These are phyloP conservation scores for Harpegnathos saltator DNA, from an alignment of 1,140 invertebrate genomes.

Conservation along the genomic window DNA sequence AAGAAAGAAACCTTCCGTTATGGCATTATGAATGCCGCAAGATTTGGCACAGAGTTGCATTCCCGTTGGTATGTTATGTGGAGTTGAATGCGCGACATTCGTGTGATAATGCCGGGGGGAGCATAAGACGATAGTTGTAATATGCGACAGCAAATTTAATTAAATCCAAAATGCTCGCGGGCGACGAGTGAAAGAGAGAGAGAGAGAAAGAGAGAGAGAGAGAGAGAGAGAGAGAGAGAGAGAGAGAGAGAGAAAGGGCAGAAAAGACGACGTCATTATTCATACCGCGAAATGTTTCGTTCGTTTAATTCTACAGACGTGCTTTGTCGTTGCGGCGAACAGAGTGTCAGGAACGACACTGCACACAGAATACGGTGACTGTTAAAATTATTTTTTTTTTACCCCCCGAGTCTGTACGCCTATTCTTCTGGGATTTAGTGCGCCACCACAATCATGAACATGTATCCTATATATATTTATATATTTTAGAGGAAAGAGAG, in stretches of 20 bases:
- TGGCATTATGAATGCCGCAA: background rate
- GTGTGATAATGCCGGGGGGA: background rate
- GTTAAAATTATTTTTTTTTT: conserved; percentile 47
- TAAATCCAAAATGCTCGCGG: conserved; percentile 58
- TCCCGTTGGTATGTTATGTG: background rate
- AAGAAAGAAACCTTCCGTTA: background rate
- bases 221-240: too few relatives aligned
- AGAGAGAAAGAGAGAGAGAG: too few relatives aligned
- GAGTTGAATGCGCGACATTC: conserved; percentile 24
- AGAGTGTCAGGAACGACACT: conserved; percentile 16
- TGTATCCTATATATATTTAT: too few relatives aligned
- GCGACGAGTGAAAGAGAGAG: conserved; percentile 30
- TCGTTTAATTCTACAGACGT: conserved; percentile 33
- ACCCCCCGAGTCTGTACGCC: background rate
- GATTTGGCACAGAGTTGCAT: background rate
- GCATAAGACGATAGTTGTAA: conserved; percentile 50
- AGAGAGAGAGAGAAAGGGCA: too few relatives aligned
- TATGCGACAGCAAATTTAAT: conserved; percentile 53
- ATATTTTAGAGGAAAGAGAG: too few relatives aligned
- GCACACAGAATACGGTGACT: background rate
- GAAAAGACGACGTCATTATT: conserved; percentile 51
- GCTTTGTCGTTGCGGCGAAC: conserved; percentile 49
- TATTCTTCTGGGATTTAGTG: background rate
- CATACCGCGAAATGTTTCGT: conserved; percentile 44
- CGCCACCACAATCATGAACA: too few relatives aligned